Percentiles rank a stretch among this genome's conserved stretches.
phyloP scores from a whole-genome alignment of 2,888 invertebrate species.

The Merodon equestris region DNA sequence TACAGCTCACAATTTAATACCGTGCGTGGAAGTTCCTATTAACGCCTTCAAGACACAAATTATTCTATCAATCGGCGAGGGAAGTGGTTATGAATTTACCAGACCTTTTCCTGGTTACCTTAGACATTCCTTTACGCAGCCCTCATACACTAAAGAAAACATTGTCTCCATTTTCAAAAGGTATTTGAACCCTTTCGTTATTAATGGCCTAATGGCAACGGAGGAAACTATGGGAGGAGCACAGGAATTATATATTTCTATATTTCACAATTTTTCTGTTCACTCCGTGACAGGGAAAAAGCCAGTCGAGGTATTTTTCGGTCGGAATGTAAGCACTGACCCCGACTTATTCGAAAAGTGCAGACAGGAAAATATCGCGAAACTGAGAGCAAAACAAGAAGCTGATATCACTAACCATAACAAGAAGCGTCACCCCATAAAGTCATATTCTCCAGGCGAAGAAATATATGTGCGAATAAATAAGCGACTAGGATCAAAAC shows the following conservation, averaged over 20 bases:
- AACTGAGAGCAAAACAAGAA: slow-evolving; percentile 1
- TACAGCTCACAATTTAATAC: neutral
- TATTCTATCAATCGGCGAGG: no score
- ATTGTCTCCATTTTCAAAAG: slow-evolving; percentile 6
- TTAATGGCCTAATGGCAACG: slow-evolving; percentile 2
- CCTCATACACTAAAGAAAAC: neutral
- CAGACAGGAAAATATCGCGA: slow-evolving; percentile 5
- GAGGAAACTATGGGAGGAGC: neutral
- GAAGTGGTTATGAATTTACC: neutral
- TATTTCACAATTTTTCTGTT: slow-evolving; percentile 5
- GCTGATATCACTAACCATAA: neutral
- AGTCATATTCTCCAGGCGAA: slow-evolving; percentile 4
- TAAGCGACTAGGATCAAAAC: slow-evolving; percentile 12
- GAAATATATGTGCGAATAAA: slow-evolving; percentile 11
- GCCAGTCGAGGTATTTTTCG: slow-evolving; percentile 17
- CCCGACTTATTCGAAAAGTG: slow-evolving; percentile 3
- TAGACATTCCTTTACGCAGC: neutral
- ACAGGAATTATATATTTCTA: neutral
- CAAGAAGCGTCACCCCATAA: slow-evolving; percentile 1
- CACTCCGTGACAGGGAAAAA: slow-evolving; percentile 8
- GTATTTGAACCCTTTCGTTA: neutral
- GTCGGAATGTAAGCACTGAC: slow-evolving; percentile 4
- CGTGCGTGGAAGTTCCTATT: no score
- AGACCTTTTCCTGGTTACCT: neutral
- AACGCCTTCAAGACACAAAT: no score